Conservation (phyloP, 2,888 invertebrate genomes). For the Drosophila paucipuncta region DNA sequence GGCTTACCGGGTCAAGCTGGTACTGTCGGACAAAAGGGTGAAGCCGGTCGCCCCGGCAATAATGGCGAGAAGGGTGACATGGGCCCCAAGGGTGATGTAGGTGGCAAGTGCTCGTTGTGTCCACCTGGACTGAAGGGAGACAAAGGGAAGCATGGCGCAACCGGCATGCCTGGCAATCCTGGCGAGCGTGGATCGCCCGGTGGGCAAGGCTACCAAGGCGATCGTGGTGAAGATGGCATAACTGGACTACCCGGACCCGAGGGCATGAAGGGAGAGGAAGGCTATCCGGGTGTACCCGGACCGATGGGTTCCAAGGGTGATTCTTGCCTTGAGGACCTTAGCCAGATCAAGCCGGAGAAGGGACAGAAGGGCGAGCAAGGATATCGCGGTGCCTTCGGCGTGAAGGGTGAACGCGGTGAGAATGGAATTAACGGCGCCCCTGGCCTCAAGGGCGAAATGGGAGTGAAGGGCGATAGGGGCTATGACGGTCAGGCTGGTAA, state of each 20-base stretch:
- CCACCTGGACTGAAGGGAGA: constrained; percentile 90
- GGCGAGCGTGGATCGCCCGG: constrained; percentile 88
- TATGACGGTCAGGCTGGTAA: constrained; percentile 89
- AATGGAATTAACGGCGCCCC: constrained; percentile 89
- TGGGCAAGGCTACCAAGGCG: constrained; percentile 32
- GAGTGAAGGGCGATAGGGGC: constrained; percentile 90
- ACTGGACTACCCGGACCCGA: background rate
- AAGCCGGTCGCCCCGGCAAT: constrained; percentile 89
- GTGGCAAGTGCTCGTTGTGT: constrained; percentile 92
- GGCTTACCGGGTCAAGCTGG: constrained; percentile 91
- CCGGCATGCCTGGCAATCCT: constrained; percentile 89
- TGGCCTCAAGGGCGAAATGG: constrained; percentile 90
- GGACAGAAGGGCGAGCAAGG: constrained; percentile 90
- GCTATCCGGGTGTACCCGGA: constrained; percentile 87
- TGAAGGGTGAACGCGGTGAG: constrained; percentile 89
- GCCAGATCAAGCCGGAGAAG: constrained; percentile 87
- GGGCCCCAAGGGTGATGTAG: constrained; percentile 92
- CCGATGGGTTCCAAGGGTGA: constrained; percentile 86
- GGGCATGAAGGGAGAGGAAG: constrained; percentile 84
- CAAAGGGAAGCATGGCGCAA: constrained; percentile 91
- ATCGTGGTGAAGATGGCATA: background rate
- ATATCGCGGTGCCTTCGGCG: constrained; percentile 88
- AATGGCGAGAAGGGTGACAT: constrained; percentile 88
- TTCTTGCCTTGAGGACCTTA: constrained; percentile 87
- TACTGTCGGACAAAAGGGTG: constrained; percentile 89